Conservation (phyloP, 2,797 vertebrate genomes). For the Schizothorax lantsangensis region DNA sequence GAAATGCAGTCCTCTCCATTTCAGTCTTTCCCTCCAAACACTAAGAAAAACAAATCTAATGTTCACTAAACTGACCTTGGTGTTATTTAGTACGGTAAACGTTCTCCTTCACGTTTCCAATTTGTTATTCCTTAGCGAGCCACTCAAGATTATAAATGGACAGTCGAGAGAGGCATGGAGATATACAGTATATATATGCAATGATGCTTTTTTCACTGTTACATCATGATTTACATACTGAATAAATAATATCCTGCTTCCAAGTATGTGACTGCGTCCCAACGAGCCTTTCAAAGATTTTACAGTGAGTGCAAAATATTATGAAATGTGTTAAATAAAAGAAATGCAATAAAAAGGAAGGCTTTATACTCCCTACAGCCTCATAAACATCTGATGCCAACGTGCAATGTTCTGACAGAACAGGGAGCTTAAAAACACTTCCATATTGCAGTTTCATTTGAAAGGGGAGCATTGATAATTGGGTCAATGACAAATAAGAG, state of each 20-base stretch:
- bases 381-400: conserved; percentile 6
- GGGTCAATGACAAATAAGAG: background rate
- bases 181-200: conserved; percentile 40
- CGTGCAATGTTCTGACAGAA: conserved; percentile 28
- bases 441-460: conserved; percentile 20
- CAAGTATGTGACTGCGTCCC: conserved; percentile 23
- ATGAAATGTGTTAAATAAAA: conserved; percentile 34
- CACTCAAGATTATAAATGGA: conserved; percentile 28
- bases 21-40: conserved; percentile 33
- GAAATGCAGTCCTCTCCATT: conserved; percentile 5
- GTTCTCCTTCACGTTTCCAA: conserved; percentile 4
- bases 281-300: conserved; percentile 35
- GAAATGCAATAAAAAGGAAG: conserved; percentile 29
- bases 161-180: conserved; percentile 9
- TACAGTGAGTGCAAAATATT: conserved; percentile 30
- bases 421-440: conserved; percentile 12
- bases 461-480: conserved; percentile 12
- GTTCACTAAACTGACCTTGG: conserved; percentile 28
- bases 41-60: conserved; percentile 28
- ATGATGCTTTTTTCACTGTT: conserved; percentile 33
- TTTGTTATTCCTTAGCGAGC: conserved; percentile 26
- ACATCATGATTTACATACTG: conserved; percentile 34
- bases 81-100: conserved; percentile 18
- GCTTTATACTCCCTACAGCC: background rate
- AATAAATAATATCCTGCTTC: conserved; percentile 42